These are phyloP conservation scores for Tolmerus cingulatus DNA, from an alignment of 2,888 invertebrate genomes.

Conservation along the genomic window DNA sequence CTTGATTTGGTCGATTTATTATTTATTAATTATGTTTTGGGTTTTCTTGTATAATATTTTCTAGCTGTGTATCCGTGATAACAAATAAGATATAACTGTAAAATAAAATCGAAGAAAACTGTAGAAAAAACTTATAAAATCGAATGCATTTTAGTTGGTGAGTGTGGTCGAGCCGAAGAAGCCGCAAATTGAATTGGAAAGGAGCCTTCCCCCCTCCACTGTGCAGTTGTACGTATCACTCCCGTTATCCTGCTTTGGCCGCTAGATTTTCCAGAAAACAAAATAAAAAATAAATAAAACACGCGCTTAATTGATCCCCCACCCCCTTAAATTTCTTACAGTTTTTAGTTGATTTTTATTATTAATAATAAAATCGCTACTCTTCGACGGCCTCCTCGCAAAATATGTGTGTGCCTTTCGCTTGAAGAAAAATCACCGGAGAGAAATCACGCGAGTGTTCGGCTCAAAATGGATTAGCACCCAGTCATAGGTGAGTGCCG, in stretches of 20 bases:
- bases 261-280: neutral
- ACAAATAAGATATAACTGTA: neutral
- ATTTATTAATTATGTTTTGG: neutral
- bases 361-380: neutral
- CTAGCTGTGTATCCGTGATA: slow-evolving; percentile 12
- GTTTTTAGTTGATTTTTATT: slow-evolving; percentile 21
- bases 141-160: neutral
- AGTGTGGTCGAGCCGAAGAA: neutral
- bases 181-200: neutral
- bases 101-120: neutral
- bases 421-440: slow-evolving; percentile 4
- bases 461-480: slow-evolving; percentile 25
- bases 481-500: neutral
- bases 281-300: neutral
- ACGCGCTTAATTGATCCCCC: neutral
- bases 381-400: neutral
- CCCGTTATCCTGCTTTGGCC: neutral
- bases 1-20: neutral
- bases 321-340: neutral
- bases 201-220: neutral
- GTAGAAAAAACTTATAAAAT: neutral
- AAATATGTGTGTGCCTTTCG: slow-evolving; percentile 37
- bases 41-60: neutral
- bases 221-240: slow-evolving; percentile 12
- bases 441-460: neutral